Base-by-base conservation (phyloP, 1,140 invertebrate genomes). In the Globodera rostochiensis region DNA sequence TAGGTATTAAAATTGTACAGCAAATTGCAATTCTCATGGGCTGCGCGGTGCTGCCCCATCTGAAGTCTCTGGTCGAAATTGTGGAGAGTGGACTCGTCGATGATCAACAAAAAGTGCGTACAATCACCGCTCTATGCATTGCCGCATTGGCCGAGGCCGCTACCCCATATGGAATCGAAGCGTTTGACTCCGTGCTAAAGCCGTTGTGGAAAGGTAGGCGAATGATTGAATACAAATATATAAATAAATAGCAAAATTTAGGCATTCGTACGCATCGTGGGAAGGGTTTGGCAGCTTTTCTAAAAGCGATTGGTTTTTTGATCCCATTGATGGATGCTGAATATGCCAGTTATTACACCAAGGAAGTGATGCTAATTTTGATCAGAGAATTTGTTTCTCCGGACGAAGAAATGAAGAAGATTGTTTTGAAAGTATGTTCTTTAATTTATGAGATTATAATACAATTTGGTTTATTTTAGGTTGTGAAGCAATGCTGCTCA, bases 341-440 rank as follows among this genome's bases (percentile, higher is more conserved):
- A 91, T 99, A 99, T 90, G 97, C 97, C 3, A 98, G 98, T 90
- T 99, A 99, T 91, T 99, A 99, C 90, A 99, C 97, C 19, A 93
- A 96, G 84, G 97, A 99, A 94, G 97, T 99, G 87, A 99, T 99
- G 98, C 92, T 99, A 89, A 99, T 99, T 91, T 92, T 99, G 8
- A 98, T 99, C 88, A 93, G 98, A 91, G 98, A 99, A 91, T 99
- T 99, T 90, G 96, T 98, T 90, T 98, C 97, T 71, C 97, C 98
- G 4, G 98, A 99, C 91, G 98, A 99, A 91, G 98, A 99, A 93
- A 99, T 99, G 98, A 99, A 99, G 90, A 99, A 99, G 90, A 99
- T 99, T 92, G 98, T 99, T 1, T 92, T 99, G 64, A 99, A 99
- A 92, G 95, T 94, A 45, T 67, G 64, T 71, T 53, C 80, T 57